A percentile compares a stretch with the other conserved stretches of the same genome.
Conservation (phyloP, 2,888 invertebrate species). For the Tillus elongatus region DNA sequence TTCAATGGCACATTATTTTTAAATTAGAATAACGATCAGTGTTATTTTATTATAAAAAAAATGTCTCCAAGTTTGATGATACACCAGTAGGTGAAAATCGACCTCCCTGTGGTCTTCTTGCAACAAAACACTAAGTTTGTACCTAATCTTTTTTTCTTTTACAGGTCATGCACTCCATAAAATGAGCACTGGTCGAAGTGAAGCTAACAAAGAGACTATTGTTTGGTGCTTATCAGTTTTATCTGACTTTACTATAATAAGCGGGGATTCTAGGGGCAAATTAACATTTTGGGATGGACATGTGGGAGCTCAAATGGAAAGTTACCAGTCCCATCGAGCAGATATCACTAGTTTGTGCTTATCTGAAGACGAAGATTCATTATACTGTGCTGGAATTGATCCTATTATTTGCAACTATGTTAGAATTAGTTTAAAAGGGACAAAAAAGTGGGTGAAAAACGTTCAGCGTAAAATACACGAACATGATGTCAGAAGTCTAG, state of each 20-base stretch:
- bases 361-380: conserved; percentile 56
- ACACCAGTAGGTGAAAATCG: no score
- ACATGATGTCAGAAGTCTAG: conserved; percentile 70
- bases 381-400: conserved; percentile 77
- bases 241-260: conserved; percentile 71
- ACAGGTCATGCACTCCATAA: conserved; percentile 72
- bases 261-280: conserved; percentile 80
- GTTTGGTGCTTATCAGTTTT: conserved; percentile 82
- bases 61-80: no score
- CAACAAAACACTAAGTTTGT: no score
- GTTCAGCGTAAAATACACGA: conserved; percentile 71
- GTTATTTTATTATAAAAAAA: no score
- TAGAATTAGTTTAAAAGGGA: conserved; percentile 49
- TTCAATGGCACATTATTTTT: no score
- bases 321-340: conserved; percentile 69
- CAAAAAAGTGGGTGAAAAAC: conserved; percentile 74
- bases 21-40: no score
- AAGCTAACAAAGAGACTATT: conserved; percentile 59
- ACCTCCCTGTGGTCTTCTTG: no score
- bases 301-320: conserved; percentile 68
- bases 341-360: conserved; percentile 71
- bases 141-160: conserved; percentile 9
- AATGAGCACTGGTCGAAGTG: conserved; percentile 61
- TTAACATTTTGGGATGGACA: conserved; percentile 83
- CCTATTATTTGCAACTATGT: conserved; percentile 69